Percentiles rank a stretch among this genome's conserved stretches.
phyloP scores from a whole-genome alignment of 2,888 invertebrate genomes.

The Linhomoeus sp. region DNA sequence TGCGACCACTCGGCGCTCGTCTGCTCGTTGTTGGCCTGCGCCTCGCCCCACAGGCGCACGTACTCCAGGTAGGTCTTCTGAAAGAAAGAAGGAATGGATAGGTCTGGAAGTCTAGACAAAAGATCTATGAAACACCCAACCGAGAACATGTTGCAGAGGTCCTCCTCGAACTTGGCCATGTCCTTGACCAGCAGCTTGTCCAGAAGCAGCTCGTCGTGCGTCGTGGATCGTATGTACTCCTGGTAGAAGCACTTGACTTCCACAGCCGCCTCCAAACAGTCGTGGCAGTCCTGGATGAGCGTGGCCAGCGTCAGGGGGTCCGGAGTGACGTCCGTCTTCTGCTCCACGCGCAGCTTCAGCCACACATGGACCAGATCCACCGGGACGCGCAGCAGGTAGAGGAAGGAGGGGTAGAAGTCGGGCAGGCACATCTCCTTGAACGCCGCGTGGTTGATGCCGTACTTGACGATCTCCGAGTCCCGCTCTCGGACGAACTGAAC shows the following conservation, averaged over 20 bases:
- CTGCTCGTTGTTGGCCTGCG: background rate
- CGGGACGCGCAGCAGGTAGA: constrained; percentile 63
- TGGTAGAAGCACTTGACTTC: constrained; percentile 52
- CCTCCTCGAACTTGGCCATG: constrained; percentile 51
- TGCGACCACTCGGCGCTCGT: constrained; percentile 4
- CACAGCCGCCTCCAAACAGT: constrained; percentile 62
- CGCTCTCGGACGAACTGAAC: constrained; percentile 11
- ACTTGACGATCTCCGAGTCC: constrained; percentile 40
- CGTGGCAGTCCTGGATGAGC: constrained; percentile 69
- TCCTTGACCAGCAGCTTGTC: constrained; percentile 31
- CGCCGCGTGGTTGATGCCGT: constrained; percentile 57
- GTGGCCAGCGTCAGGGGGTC: constrained; percentile 18
- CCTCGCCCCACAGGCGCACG: constrained; percentile 53
- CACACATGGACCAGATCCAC: constrained; percentile 83
- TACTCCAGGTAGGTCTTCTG: constrained; percentile 62
- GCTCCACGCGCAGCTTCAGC: constrained; percentile 58
- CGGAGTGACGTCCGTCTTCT: constrained; percentile 41
- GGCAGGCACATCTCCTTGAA: constrained; percentile 56
- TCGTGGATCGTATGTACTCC: constrained; percentile 28
- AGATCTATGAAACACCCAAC: constrained; percentile 26
- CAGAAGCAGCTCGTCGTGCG: constrained; percentile 18
- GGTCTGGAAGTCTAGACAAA: no score
- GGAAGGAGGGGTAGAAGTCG: constrained; percentile 57
- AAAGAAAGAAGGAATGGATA: no score
- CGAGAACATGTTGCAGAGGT: constrained; percentile 51